These are phyloP conservation scores for Heliothis peltigera DNA, from an alignment of 2,888 invertebrate genomes.

Conservation along the genomic window DNA sequence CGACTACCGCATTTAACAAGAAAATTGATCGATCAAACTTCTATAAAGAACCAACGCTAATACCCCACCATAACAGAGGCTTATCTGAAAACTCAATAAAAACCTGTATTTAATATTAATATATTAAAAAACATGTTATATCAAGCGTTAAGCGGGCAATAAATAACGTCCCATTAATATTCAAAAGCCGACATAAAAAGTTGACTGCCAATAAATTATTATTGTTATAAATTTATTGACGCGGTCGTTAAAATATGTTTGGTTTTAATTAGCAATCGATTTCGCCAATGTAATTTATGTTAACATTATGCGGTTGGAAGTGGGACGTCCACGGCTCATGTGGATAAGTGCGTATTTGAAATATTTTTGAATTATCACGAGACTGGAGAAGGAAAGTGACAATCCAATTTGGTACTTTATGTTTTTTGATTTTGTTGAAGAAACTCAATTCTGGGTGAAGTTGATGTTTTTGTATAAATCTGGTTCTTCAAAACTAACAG, in stretches of 20 bases:
- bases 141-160: slow-evolving; percentile 62
- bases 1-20: slow-evolving; percentile 28
- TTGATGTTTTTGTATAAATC: no score
- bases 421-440: not conserved
- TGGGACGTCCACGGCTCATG: slow-evolving; percentile 40
- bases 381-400: not conserved
- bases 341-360: slow-evolving; percentile 38
- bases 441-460: no score
- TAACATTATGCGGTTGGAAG: slow-evolving; percentile 55
- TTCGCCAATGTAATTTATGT: slow-evolving; percentile 64
- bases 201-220: slow-evolving; percentile 74
- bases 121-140: slow-evolving; percentile 57
- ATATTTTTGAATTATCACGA: slow-evolving; percentile 4
- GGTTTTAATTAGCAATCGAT: slow-evolving; percentile 72
- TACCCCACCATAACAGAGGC: slow-evolving; percentile 26
- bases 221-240: slow-evolving; percentile 74
- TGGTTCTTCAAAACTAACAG: no score
- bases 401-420: not conserved
- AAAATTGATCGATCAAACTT: slow-evolving; percentile 33
- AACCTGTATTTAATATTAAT: slow-evolving; percentile 47
- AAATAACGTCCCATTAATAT: slow-evolving; percentile 73
- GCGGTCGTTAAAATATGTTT: slow-evolving; percentile 73
- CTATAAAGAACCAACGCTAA: slow-evolving; percentile 25
- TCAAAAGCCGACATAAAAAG: slow-evolving; percentile 72
- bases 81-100: slow-evolving; percentile 51